phyloP scores from a whole-genome alignment of 2,113 vertebrate genomes.

The Asarcornis scutulata region DNA sequence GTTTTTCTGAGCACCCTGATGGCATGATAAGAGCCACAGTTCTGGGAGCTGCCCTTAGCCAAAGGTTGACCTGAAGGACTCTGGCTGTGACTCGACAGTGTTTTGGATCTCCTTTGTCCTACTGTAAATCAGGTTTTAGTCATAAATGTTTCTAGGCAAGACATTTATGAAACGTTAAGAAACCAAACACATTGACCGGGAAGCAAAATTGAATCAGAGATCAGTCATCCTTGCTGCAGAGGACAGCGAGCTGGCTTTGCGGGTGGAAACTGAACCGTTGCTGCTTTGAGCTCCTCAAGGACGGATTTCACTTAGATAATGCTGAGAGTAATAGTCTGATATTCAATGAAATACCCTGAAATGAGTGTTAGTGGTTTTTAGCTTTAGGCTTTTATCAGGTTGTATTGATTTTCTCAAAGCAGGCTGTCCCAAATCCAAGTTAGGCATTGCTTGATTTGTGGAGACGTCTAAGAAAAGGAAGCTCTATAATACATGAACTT shows the following conservation, averaged over 20 bases:
- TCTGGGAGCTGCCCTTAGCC: constrained; percentile 31
- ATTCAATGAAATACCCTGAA: constrained; percentile 43
- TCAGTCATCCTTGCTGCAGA: constrained; percentile 11
- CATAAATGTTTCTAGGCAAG: not conserved
- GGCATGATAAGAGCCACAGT: not conserved
- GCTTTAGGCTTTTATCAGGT: constrained; percentile 32
- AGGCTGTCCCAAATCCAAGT: constrained; percentile 8
- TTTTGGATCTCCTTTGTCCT: constrained; percentile 1
- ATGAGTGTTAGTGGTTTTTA: constrained; percentile 26
- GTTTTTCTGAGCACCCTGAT: not conserved
- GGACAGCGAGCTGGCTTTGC: not conserved
- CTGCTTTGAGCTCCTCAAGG: not conserved
- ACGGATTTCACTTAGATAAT: constrained; percentile 25
- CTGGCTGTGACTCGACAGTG: not conserved
- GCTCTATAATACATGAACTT: not conserved
- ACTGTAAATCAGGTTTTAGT: constrained; percentile 18
- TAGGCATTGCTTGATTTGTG: constrained; percentile 19
- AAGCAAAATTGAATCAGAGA: constrained; percentile 36
- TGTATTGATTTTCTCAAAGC: constrained; percentile 57
- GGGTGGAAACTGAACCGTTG: not conserved
- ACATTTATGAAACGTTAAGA: constrained; percentile 29
- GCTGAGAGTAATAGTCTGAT: constrained; percentile 26
- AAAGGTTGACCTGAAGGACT: constrained; percentile 8
- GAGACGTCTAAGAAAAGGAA: not conserved
- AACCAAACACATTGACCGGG: constrained; percentile 27